Evolutionary conservation across 1,140 invertebrate genomes (phyloP).

Genomic region (Brachionus calyciflorus): DNA sequence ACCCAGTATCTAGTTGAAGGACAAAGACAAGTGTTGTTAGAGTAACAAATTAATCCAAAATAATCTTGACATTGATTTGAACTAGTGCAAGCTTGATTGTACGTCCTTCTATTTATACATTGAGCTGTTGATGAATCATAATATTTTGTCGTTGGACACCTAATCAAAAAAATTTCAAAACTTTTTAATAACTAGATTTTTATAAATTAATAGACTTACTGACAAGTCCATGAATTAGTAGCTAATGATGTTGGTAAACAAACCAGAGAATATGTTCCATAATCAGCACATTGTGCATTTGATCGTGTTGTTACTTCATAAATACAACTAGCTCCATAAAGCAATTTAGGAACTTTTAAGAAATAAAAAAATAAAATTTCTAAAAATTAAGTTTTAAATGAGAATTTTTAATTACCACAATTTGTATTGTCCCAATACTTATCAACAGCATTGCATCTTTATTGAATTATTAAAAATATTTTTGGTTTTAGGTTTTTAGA

Average conservation of each 20-base stretch:
- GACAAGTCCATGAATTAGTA: background rate
- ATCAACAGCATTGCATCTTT: background rate
- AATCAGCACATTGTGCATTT: slow-evolving; percentile 4
- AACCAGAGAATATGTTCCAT: background rate
- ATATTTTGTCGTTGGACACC: background rate
- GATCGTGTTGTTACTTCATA: background rate
- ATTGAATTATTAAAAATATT: background rate
- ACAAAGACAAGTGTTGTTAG: background rate
- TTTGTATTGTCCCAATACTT: background rate
- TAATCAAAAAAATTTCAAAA: too few relatives aligned
- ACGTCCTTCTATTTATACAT: background rate
- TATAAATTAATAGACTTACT: background rate
- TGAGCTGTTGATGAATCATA: background rate
- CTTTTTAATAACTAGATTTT: too few relatives aligned
- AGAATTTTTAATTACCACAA: background rate
- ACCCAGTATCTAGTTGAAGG: background rate
- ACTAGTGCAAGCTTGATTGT: background rate
- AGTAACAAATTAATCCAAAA: background rate
- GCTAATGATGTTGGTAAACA: background rate
- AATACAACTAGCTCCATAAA: background rate
- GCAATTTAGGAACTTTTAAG: background rate
- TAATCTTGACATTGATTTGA: background rate
- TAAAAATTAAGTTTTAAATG: background rate
- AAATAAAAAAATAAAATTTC: background rate
- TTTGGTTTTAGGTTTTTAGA: background rate